Conservation (phyloP, 2,888 invertebrate species). For the Tachina grossa region DNA sequence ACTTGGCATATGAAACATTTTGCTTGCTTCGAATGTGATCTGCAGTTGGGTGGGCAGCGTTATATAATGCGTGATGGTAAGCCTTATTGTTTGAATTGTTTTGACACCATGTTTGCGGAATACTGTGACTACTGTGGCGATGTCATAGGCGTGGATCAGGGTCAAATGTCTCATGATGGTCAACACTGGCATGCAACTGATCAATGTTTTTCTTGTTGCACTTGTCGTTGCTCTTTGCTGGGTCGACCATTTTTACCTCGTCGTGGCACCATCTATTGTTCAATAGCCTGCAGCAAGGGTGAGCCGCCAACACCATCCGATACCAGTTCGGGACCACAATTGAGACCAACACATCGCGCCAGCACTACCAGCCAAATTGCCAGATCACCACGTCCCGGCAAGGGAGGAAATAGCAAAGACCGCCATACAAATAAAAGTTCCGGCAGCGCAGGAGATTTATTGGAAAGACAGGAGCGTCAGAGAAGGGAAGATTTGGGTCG, state of each 20-base stretch:
- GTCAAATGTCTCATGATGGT: constrained; percentile 98
- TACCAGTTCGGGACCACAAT: constrained; percentile 88
- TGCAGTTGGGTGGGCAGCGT: constrained; percentile 97
- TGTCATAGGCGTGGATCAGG: constrained; percentile 97
- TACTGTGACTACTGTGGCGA: constrained; percentile 98
- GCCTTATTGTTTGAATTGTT: constrained; percentile 97
- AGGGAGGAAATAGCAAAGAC: constrained; percentile 82
- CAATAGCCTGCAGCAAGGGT: constrained; percentile 96
- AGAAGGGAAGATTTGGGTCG: constrained; percentile 79
- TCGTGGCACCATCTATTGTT: constrained; percentile 96
- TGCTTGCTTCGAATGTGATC: constrained; percentile 96
- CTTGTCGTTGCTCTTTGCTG: constrained; percentile 88
- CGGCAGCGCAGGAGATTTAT: constrained; percentile 78
- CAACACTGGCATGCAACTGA: constrained; percentile 99
- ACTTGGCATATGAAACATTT: constrained; percentile 99
- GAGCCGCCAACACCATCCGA: constrained; percentile 94
- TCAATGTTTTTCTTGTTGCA: constrained; percentile 96
- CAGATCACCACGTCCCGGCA: constrained; percentile 82
- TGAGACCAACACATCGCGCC: constrained; percentile 84
- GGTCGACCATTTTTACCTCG: constrained; percentile 96
- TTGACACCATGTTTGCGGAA: constrained; percentile 97
- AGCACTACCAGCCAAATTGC: constrained; percentile 83
- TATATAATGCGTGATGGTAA: constrained; percentile 98
- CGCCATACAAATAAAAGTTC: constrained; percentile 72
- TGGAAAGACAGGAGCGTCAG: constrained; percentile 78